These are phyloP conservation scores for Petaurus breviceps DNA, from an alignment of 2,113 vertebrate species.

Conservation along the genomic window DNA sequence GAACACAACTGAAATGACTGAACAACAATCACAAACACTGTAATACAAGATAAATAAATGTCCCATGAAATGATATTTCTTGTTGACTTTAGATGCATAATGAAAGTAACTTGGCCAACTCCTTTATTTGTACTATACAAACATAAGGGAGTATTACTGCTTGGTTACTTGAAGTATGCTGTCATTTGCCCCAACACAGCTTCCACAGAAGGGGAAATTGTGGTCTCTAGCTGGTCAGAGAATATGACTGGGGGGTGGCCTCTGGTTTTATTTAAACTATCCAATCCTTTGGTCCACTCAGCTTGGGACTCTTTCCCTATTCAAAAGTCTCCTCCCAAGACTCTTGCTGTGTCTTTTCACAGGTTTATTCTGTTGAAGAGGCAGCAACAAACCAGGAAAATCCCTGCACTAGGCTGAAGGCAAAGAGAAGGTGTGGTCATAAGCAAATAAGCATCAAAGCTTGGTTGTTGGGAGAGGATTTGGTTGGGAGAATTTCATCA, in stretches of 20 bases:
- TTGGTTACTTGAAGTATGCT: neutral
- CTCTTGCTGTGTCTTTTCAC: neutral
- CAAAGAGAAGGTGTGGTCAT: neutral
- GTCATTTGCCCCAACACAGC: neutral
- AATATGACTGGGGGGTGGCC: constrained; percentile 88
- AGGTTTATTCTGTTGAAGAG: neutral
- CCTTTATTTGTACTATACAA: neutral
- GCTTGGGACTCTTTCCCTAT: neutral
- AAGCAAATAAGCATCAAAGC: neutral
- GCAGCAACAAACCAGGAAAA: neutral
- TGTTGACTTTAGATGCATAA: neutral
- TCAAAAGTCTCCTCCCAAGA: neutral
- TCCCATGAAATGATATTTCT: neutral
- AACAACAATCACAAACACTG: neutral
- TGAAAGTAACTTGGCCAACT: neutral
- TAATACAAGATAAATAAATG: neutral
- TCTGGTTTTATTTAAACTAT: constrained; percentile 74
- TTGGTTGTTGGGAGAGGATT: neutral
- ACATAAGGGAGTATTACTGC: neutral
- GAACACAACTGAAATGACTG: too few species aligned
- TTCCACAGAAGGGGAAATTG: neutral
- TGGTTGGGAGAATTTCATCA: neutral
- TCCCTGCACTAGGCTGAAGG: neutral
- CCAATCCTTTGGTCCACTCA: neutral
- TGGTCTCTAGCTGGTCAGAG: constrained; percentile 52